Percentiles rank a stretch among this genome's conserved stretches.
phyloP scores from a whole-genome alignment of 1,140 invertebrate species.

The Thalassaphorura encarpata region DNA sequence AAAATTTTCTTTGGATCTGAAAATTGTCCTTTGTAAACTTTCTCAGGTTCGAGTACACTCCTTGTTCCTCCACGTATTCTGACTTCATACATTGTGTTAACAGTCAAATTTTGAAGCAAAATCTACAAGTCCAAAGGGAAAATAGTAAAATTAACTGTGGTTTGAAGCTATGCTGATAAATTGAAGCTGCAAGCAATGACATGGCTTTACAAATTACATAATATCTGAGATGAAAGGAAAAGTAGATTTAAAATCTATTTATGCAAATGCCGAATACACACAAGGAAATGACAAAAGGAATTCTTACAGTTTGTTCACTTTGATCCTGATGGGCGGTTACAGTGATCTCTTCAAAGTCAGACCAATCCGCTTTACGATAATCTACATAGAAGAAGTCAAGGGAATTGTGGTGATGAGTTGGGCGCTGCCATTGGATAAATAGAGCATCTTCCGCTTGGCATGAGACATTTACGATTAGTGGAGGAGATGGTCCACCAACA shows the following conservation, averaged over 20 bases:
- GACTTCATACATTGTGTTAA: conserved; percentile 61
- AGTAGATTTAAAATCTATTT: neutral
- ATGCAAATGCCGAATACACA: no score
- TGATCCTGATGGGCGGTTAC: conserved; percentile 49
- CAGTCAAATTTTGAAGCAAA: conserved; percentile 60
- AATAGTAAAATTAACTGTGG: neutral
- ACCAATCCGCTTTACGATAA: conserved; percentile 48
- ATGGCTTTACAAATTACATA: conserved; percentile 4
- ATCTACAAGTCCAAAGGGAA: conserved; percentile 43
- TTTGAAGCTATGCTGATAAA: no score
- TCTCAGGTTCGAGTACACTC: conserved; percentile 51
- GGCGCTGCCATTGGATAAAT: conserved; percentile 68
- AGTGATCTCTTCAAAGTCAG: conserved; percentile 51
- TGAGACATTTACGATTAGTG: conserved; percentile 66
- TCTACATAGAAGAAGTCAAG: conserved; percentile 71
- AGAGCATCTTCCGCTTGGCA: conserved; percentile 65
- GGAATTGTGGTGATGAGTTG: conserved; percentile 56
- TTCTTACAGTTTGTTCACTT: conserved; percentile 47
- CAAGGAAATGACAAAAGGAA: no score
- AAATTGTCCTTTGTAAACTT: conserved; percentile 54
- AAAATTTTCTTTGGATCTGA: conserved; percentile 53
- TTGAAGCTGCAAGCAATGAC: no score
- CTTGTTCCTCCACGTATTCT: conserved; percentile 58
- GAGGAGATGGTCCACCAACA: conserved; percentile 65
- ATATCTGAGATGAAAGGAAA: neutral